Conservation (phyloP, 2,888 invertebrate species). For the Fragum whitleyi region DNA sequence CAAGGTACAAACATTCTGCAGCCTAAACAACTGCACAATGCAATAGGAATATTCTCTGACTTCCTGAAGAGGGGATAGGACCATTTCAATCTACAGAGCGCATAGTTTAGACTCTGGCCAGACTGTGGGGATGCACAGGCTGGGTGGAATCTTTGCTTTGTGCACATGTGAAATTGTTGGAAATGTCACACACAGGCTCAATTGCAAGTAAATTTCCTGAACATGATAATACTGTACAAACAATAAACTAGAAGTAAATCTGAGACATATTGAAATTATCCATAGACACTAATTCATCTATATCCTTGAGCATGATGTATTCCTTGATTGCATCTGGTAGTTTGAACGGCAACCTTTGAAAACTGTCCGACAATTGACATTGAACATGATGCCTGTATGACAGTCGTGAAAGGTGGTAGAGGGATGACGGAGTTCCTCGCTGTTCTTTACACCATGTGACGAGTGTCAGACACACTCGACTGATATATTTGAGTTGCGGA, state of each 20-base stretch:
- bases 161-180: no score
- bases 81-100: no score
- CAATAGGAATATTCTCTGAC: no score
- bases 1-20: no score
- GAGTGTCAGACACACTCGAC: slow-evolving; percentile 64
- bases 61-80: no score
- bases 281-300: slow-evolving; percentile 65
- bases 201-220: no score
- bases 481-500: slow-evolving; percentile 67
- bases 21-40: no score
- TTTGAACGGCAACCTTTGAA: slow-evolving; percentile 59
- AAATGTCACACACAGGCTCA: no score
- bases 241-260: slow-evolving; percentile 13
- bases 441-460: slow-evolving; percentile 70
- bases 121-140: no score
- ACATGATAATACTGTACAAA: background rate
- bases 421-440: slow-evolving; percentile 60
- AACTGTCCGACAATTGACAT: slow-evolving; percentile 58
- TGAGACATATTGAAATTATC: slow-evolving; percentile 22
- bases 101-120: no score
- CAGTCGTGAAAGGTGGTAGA: slow-evolving; percentile 69
- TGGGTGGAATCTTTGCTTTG: no score
- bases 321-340: slow-evolving; percentile 70
- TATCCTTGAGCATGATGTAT: slow-evolving; percentile 73
- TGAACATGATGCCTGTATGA: slow-evolving; percentile 62